Base-by-base conservation (phyloP, 2,888 invertebrate genomes). In the Ferrisia virgata region DNA sequence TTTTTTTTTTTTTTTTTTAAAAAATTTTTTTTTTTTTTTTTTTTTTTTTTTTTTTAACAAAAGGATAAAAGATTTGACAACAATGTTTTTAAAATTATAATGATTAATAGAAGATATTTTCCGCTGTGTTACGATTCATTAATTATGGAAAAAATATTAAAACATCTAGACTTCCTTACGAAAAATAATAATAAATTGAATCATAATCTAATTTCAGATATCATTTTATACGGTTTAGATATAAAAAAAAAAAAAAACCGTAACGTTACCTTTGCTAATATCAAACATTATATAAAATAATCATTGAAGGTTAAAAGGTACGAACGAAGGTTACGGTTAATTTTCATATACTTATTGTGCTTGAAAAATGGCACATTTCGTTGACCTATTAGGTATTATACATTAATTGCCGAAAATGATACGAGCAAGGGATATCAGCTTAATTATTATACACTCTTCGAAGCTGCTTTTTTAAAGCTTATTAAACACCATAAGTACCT, bases 281-380 rank as follows among this genome's bases (percentile, higher is more conserved):
- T 36, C 33, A 76, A 76, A 76, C 53, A 53, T n/a, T 18, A 8
- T 36, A 36, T 36, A 76, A 36, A 76, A 76, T 76, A 1, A 76
- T 28, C n/a, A n/a, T 76, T 76, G 72, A 76, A 76, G 72, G 72
- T 76, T 31, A 76, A 76, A 76, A 36, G 18, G 36, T 76, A 76
- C 72, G 72, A 36, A 76, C 18, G n/a, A 76, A 76, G 72, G 72
- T 76, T 36, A 76, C 72, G 36, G 36, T 76, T 36, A 76, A 76
- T 76, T 76, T 76, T 69, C 31, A 33, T 31, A 69, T 33, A 18
- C 31, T 36, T 76, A 76, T 76, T 76, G 28, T 36, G 36, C 36
- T 18, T 36, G 9, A 76, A 76, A 76, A 18, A 36, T 36, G 33
- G 72, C 36, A 76, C 15, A 76, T 36, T 76, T 76, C 72, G 72